Conservation (phyloP, 2,113 vertebrate genomes). For the Anas platyrhynchos region DNA sequence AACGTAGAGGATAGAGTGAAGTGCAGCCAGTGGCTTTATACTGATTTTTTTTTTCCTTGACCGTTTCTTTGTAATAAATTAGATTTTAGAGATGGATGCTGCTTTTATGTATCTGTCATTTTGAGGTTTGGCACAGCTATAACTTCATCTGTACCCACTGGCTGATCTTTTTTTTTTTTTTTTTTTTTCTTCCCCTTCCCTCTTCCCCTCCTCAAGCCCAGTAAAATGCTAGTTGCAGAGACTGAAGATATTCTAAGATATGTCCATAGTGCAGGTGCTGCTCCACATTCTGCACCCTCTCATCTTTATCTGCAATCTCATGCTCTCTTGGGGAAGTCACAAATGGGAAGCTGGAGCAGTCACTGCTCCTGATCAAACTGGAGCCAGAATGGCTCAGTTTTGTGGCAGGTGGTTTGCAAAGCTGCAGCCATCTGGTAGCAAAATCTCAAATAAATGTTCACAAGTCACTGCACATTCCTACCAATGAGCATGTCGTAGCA, state of each 20-base stretch:
- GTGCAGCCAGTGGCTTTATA: background rate
- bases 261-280: rapidly evolving
- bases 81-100: background rate
- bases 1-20: background rate
- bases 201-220: background rate
- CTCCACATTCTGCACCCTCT: background rate
- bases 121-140: background rate
- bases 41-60: background rate
- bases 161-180: background rate
- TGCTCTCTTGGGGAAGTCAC: background rate
- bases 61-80: background rate
- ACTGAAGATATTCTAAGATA: background rate
- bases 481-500: background rate
- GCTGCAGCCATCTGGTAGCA: constrained; percentile 29
- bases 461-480: background rate
- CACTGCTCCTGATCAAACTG: background rate
- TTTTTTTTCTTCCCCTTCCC: too few species aligned
- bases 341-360: background rate
- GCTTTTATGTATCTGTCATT: background rate
- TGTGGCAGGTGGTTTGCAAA: constrained; percentile 23
- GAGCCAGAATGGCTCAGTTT: background rate
- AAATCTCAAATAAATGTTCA: constrained; percentile 1
- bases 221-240: background rate
- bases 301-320: background rate
- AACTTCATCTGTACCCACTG: background rate